Base-by-base conservation (phyloP, 2,888 invertebrate genomes). In the Platerodrilus igneus region DNA sequence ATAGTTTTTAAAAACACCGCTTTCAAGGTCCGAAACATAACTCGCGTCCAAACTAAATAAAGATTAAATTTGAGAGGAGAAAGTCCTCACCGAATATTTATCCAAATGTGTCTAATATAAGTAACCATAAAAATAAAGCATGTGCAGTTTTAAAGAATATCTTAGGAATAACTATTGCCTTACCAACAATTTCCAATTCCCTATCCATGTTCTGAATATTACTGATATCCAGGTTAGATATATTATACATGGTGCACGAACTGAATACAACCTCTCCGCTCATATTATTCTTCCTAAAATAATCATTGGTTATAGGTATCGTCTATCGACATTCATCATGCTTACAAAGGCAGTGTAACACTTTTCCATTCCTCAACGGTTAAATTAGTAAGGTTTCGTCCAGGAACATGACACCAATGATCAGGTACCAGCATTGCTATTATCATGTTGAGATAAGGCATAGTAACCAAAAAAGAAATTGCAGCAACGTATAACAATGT, bases 331-430 rank as follows among this genome's bases (percentile, higher is more conserved):
- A n/a, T n/a, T n/a, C n/a, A n/a, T n/a, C n/a, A n/a, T 19, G 52
- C 63, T 63, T 64, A 76, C 74, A 60, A 67, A 20, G 78, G 78
- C 51, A 77, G 55, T 7, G 75, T 74, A 6, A 75, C 38, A 18
- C 62, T 57, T 43, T 70, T 72, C 76, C 78, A 78, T 46, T 73
- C 58, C 3, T 69, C 66, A 6, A 66, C 8, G 0, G 73, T 66
- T 22, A 67, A 64, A 57, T 74, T 72, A 7, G 71, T 70, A 3
- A 46, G 44, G 26, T 72, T 67, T 29, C 69, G 59, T 16, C 76
- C 75, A 1, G 75, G 72, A 9, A 77, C 74, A 31, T 64, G 59
- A 48, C 78, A 78, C 74, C 75, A 76, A 57, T 78, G 77, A 28
- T 76, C 72, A 3, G 77, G 77, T 31, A 72, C 68, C 38, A 73